Base-by-base conservation (phyloP, 92 coral and sea anemone genomes). In the Porites rus region DNA sequence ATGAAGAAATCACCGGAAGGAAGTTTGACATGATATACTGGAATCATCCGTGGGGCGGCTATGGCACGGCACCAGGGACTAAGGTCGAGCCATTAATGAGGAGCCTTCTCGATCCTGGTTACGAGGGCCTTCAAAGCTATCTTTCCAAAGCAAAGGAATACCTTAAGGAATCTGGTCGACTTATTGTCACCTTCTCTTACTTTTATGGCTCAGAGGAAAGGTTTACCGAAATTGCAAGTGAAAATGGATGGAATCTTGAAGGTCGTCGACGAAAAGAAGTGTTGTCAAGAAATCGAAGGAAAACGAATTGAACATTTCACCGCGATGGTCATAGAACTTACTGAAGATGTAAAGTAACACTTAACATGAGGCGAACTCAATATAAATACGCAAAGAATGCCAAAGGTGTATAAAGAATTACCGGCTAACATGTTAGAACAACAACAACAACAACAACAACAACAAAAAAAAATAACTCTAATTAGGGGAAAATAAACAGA, bases 1-100 rank as follows among this genome's bases (percentile, higher is more conserved):
- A 76, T 72, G 83, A 74, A 21, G 89, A 85, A 69, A 85, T 85
- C 53, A 74, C 71, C 16, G 78, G 83, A 63, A 75, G 72, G 65
- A 85, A 85, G 61, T 85, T 85, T 77, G 89, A 85, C 72, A 46
- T 85, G 21, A 85, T 85, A 17, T 77, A 53, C 60, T 85, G 89
- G 89, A 75, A 76, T 65, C 79, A 85, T 38, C 89, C 89, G 3
- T 80, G 82, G 9, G 69, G 76, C 4, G 85, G 80, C 38, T 54
- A 88, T 17, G 74, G 75, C 22, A 65, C 77, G 69, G 79, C 80
- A 3, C 74, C 79, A 24, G 85, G 87, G 13, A 78, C 89, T 11
- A 90, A 89, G 84, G 25, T 67, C 2, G 72, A 67, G 46, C 72
- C 72, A 67, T 22, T 67, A 16, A 22, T 67, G 72, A 56, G 83